These are phyloP conservation scores for Venturia canescens DNA, from an alignment of 1,140 invertebrate genomes.

Conservation along the genomic window DNA sequence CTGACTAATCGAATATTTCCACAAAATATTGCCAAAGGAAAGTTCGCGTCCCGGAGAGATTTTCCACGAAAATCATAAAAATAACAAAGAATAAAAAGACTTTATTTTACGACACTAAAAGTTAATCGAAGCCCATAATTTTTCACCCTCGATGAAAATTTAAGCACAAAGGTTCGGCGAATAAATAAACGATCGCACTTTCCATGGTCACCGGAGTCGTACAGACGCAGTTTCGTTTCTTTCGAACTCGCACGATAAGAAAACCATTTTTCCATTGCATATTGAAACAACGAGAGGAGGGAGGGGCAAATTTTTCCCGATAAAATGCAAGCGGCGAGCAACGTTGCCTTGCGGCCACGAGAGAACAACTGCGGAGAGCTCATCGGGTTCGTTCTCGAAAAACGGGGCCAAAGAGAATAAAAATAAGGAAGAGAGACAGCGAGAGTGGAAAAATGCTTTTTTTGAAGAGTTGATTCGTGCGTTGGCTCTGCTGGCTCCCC, in stretches of 20 bases:
- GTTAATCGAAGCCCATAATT: too few relatives aligned
- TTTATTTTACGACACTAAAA: too few relatives aligned
- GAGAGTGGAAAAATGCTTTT: not conserved
- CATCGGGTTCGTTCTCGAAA: not conserved
- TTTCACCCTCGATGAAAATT: too few relatives aligned
- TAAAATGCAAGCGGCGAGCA: slow-evolving; percentile 42
- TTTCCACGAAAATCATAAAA: too few relatives aligned
- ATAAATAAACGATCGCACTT: not conserved
- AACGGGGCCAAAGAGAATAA: not conserved
- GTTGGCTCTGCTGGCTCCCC: slow-evolving; percentile 65
- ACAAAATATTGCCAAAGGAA: too few relatives aligned
- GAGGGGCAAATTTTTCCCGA: not conserved
- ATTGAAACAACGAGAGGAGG: not conserved
- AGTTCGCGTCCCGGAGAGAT: too few relatives aligned
- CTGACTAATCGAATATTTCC: too few relatives aligned
- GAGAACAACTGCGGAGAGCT: slow-evolving; percentile 56
- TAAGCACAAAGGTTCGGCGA: too few relatives aligned
- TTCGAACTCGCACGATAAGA: too few relatives aligned
- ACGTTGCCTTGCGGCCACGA: slow-evolving; percentile 57
- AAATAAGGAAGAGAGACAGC: not conserved
- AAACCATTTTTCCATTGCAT: not conserved
- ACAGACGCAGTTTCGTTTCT: too few relatives aligned
- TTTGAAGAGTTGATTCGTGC: not conserved
- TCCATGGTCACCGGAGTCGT: too few relatives aligned
- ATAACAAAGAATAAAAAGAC: too few relatives aligned